phyloP scores from a whole-genome alignment of 2,113 vertebrate genomes.

The Catagonus wagneri region DNA sequence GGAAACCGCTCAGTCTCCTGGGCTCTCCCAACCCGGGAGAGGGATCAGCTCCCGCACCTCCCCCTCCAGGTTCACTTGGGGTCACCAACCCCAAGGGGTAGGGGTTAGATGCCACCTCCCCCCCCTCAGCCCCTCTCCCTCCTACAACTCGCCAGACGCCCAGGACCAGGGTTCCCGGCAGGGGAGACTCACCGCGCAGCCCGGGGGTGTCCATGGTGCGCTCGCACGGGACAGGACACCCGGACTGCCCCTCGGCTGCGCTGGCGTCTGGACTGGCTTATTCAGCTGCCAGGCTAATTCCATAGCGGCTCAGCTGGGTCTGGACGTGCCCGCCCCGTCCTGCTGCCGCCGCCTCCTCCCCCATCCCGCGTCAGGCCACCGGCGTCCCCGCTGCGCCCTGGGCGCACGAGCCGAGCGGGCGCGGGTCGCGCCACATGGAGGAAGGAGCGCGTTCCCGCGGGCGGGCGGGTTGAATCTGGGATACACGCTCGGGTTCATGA shows the following conservation, averaged over 20 bases:
- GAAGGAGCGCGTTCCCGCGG: not conserved
- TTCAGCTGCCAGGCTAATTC: slow-evolving; percentile 66
- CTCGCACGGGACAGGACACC: not conserved
- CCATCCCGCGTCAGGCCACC: not conserved
- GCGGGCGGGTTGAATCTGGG: not conserved
- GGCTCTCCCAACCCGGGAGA: not conserved
- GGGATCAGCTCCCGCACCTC: not conserved
- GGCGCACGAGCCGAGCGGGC: not conserved
- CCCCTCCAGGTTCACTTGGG: not conserved
- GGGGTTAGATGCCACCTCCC: not conserved
- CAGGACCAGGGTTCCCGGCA: not conserved
- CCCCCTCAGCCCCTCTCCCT: not conserved
- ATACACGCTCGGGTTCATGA: not conserved
- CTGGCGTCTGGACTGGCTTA: slow-evolving; percentile 54
- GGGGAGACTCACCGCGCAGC: slow-evolving; percentile 71
- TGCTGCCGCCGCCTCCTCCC: slow-evolving; percentile 17
- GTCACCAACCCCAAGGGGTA: not conserved
- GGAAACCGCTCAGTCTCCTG: not conserved
- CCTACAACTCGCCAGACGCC: not conserved
- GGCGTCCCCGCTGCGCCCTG: not conserved
- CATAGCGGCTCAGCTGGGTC: slow-evolving; percentile 59
- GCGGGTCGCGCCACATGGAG: rapidly evolving
- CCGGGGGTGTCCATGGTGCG: slow-evolving; percentile 59
- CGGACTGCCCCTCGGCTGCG: not conserved
- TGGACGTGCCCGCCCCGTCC: slow-evolving; percentile 69